Base-by-base conservation (phyloP, 1,140 invertebrate species). In the Coenobita brevimanus region DNA sequence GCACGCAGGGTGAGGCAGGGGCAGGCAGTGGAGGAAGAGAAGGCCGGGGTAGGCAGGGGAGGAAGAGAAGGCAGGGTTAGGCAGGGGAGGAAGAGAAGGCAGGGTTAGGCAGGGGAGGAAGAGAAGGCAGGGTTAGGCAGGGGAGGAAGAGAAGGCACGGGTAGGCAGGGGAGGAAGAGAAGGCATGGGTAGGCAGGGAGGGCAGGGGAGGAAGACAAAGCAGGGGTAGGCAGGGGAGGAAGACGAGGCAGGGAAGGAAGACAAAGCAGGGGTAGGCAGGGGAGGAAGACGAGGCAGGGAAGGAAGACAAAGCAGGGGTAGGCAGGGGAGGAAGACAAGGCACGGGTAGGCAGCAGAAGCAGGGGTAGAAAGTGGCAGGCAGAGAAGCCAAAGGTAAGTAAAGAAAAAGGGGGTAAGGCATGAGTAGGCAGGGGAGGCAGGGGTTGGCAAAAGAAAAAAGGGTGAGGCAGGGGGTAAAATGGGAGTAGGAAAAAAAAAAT, bases 341-440 rank as follows among this genome's bases (percentile, higher is more conserved):
- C 36, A 10, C 4, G 24, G 41, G 10, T 10, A 69, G 50, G 27
- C 10, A n/a, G 30, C 6, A 67, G 62, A 36, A 33, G 60, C 17
- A 33, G 50, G 54, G 80, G 43, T 27, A 46, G 36, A 67, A n/a
- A 41, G 80, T 17, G 41, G n/a, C 38, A 38, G 80, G 15, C 15
- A 82, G 80, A 82, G 80, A 57, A 27, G 15, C n/a, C 36, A 15
- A 73, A 36, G 36, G 38, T 30, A n/a, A 30, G 36, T 50, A 38
- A 71, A 33, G 54, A 38, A 50, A 50, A 50, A 17, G 38, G 13
- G 8, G 71, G 38, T 8, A 3, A 41, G 38, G 38, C 13, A 30
- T 38, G 71, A 36, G 27, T 0, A 38, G 38, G 71, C 17, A 4
- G 13, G 71, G 1, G 38, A 38, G 38, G 15, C 21, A 75, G 27